Evolutionary conservation across 2,797 vertebrate species (phyloP).

Genomic region (Oryzias dopingdopingensis): DNA sequence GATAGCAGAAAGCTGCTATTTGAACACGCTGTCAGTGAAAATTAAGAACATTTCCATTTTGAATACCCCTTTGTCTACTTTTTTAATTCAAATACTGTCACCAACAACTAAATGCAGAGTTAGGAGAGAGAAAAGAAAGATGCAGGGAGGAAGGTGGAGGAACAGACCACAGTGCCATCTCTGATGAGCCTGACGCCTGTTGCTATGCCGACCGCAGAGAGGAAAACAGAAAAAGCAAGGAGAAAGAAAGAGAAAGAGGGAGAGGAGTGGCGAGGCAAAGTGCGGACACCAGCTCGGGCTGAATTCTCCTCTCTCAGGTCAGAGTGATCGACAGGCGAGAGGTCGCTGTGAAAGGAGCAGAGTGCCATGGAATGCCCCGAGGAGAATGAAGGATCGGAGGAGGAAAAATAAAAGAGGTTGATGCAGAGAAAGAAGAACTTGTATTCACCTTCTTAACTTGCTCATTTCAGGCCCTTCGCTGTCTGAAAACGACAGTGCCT

Average conservation of each 20-base stretch:
- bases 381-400: constrained; percentile 32
- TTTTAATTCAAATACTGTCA: constrained; percentile 31
- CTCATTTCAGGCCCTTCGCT: constrained; percentile 52
- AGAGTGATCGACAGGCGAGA: constrained; percentile 52
- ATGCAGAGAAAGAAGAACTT: constrained; percentile 14
- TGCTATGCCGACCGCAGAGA: constrained; percentile 82
- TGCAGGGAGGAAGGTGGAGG: constrained; percentile 32
- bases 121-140: constrained; percentile 34
- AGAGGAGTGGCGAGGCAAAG: constrained; percentile 39
- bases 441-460: constrained; percentile 56
- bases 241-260: constrained; percentile 38
- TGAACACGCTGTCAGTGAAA: constrained; percentile 23
- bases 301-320: constrained; percentile 60
- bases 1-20: constrained; percentile 3
- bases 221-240: constrained; percentile 46
- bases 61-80: constrained; percentile 21
- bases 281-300: constrained; percentile 52
- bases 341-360: constrained; percentile 48
- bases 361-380: constrained; percentile 58
- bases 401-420: constrained; percentile 25
- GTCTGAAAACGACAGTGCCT: constrained; percentile 57
- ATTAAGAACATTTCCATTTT: not conserved
- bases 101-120: constrained; percentile 31
- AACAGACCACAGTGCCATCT: constrained; percentile 70
- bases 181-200: constrained; percentile 78